Percentiles rank a stretch among this genome's conserved stretches.
Conservation (phyloP, 2,113 vertebrate species). For the Rhegmatorhina hoffmannsi region DNA sequence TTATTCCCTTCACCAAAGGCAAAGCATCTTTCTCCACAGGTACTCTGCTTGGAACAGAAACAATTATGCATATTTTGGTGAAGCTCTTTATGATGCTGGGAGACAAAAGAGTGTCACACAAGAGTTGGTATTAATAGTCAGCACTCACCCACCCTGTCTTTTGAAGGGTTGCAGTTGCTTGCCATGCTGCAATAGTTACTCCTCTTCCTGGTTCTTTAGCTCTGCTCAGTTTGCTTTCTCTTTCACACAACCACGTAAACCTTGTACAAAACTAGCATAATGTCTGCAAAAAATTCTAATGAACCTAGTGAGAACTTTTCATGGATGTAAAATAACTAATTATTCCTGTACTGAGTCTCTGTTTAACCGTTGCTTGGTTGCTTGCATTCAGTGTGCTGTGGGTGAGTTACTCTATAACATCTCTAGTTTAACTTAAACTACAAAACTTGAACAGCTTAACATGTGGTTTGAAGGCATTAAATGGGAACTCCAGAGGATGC, state of each 20-base stretch:
- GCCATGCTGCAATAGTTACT: background rate
- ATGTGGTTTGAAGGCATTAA: constrained; percentile 22
- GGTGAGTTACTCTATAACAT: background rate
- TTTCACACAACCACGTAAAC: background rate
- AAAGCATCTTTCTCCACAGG: background rate
- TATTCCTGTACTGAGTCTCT: background rate
- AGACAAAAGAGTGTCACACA: background rate
- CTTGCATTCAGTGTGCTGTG: background rate
- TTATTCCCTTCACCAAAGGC: background rate
- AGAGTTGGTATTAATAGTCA: background rate
- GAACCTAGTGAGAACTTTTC: background rate
- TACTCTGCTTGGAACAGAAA: background rate
- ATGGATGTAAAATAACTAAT: background rate
- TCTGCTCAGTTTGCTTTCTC: background rate
- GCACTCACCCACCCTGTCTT: background rate
- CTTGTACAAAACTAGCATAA: background rate
- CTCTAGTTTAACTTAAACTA: background rate
- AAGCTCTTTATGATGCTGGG: background rate
- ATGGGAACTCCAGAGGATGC: background rate
- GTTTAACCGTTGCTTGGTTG: background rate
- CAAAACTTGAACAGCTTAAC: background rate
- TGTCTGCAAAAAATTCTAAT: background rate
- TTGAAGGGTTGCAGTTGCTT: background rate
- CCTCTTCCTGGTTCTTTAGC: background rate
- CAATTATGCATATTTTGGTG: background rate